Evolutionary conservation across 2,113 vertebrate species (phyloP), one percentile per base, ranked within the genome.

Genomic region (Actenoides hombroni): DNA sequence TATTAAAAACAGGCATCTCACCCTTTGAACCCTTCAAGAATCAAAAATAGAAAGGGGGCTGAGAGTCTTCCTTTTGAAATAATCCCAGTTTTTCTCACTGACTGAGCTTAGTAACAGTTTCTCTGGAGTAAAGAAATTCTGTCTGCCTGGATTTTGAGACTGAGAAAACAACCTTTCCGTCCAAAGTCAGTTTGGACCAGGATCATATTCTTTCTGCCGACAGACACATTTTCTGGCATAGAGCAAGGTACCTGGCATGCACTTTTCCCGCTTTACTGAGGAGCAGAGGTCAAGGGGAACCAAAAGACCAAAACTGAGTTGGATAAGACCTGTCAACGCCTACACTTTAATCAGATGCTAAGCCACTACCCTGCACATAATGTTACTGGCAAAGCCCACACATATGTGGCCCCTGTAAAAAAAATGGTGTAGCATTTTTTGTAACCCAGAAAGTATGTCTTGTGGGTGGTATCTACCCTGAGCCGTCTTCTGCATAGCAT

Each of bases 121-220:
- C 40, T 49, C 51, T 19, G 5, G 46, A 92, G 59, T 28, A 73
- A 89, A 86, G 37, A 86, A 60, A 57, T 51, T 56, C 74, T 78
- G 56, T 9, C 61, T 92, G 37, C 77, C 56, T 91, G 89, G 61
- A 68, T 93, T 96, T 95, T 83, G 93, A 92, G 71, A 88, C 44
- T 0, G 1, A 57, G 86, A 90, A 95, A 95, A 88, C 71, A 83
- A 49, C 88, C 16, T 88, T 91, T 59, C 63, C 4, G 10, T 83
- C 75, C 84, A 91, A 80, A 91, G 83, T 73, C 83, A 61, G 3
- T 69, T 84, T 86, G 51, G 51, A 73, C 49, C 42, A n/a, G 54
- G 68, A 75, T 51, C 3, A 7, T 75, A 79, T 85, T 93, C 42
- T 51, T 93, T 64, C 49, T 42, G 46, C 64, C 92, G 83, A 67